A percentile compares a stretch with the other conserved stretches of the same genome.
These are phyloP conservation scores for Temnothorax ravouxi DNA, from an alignment of 2,888 invertebrate genomes.

Conservation along the genomic window DNA sequence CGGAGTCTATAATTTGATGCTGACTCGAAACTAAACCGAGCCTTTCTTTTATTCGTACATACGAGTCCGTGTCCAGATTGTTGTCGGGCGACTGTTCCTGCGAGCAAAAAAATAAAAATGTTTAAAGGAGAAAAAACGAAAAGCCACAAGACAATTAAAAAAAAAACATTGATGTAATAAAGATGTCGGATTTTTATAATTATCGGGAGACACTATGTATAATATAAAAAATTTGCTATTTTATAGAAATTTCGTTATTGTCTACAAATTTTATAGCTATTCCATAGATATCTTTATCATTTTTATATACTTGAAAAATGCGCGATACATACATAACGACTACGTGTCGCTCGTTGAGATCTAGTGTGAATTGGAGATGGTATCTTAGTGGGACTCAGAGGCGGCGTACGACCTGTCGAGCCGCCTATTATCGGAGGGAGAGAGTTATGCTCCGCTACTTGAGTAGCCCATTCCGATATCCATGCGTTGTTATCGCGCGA, in stretches of 20 bases:
- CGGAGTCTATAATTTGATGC: slow-evolving; percentile 86
- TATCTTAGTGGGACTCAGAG: slow-evolving; percentile 90
- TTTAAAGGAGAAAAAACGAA: background rate
- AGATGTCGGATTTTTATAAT: slow-evolving; percentile 1
- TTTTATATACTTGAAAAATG: background rate
- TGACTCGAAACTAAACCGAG: slow-evolving; percentile 87
- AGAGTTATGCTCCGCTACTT: slow-evolving; percentile 85
- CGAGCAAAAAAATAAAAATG: slow-evolving; percentile 17
- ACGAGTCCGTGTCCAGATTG: slow-evolving; percentile 89
- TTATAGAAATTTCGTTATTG: background rate
- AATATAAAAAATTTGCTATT: background rate
- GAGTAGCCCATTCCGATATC: slow-evolving; percentile 87
- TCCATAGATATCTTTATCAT: background rate
- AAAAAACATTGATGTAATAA: background rate
- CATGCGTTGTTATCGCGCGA: slow-evolving; percentile 84
- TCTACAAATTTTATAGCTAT: background rate
- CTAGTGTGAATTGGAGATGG: slow-evolving; percentile 92
- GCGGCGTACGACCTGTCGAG: slow-evolving; percentile 79
- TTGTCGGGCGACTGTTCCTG: slow-evolving; percentile 85
- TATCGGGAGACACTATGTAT: background rate
- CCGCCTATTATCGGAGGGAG: slow-evolving; percentile 80
- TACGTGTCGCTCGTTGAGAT: slow-evolving; percentile 77
- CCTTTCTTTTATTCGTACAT: slow-evolving; percentile 89
- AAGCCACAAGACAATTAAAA: background rate
- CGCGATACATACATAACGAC: slow-evolving; percentile 71